These are phyloP conservation scores for Drosophila leontia DNA, from an alignment of 1,140 invertebrate genomes.

Conservation along the genomic window DNA sequence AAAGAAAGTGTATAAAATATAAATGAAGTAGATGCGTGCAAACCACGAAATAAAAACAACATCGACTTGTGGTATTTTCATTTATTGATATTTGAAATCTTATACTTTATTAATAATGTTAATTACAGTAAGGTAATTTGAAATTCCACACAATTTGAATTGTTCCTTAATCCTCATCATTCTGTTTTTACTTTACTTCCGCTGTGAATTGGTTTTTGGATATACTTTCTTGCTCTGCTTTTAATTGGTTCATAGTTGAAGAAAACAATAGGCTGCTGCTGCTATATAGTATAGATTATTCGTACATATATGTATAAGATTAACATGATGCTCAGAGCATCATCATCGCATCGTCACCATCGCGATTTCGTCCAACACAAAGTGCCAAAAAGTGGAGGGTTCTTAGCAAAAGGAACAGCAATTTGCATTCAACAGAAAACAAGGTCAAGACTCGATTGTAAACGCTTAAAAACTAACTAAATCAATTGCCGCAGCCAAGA, in stretches of 20 bases:
- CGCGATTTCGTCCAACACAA: slow-evolving; percentile 63
- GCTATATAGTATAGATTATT: slow-evolving; percentile 50
- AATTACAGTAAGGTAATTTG: slow-evolving; percentile 76
- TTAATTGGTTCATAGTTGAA: slow-evolving; percentile 52
- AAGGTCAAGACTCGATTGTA: slow-evolving; percentile 70
- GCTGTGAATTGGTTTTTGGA: slow-evolving; percentile 39
- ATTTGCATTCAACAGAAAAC: slow-evolving; percentile 62
- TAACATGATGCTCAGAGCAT: slow-evolving; percentile 78
- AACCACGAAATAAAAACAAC: neutral
- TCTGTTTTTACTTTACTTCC: slow-evolving; percentile 39
- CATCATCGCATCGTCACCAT: slow-evolving; percentile 37
- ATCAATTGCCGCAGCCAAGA: slow-evolving; percentile 67
- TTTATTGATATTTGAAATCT: slow-evolving; percentile 82
- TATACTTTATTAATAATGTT: slow-evolving; percentile 67
- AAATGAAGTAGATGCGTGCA: neutral
- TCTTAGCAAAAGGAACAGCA: slow-evolving; percentile 81
- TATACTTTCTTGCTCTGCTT: slow-evolving; percentile 16
- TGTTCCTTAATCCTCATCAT: slow-evolving; percentile 51
- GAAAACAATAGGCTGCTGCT: slow-evolving; percentile 56
- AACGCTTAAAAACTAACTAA: slow-evolving; percentile 78
- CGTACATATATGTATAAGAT: slow-evolving; percentile 54
- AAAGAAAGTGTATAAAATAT: too few species aligned
- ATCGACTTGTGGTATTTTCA: slow-evolving; percentile 44
- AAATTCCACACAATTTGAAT: slow-evolving; percentile 57
- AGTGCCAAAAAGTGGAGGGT: slow-evolving; percentile 79